phyloP scores from a whole-genome alignment of 2,797 vertebrate species.

The Crenuchus spilurus region DNA sequence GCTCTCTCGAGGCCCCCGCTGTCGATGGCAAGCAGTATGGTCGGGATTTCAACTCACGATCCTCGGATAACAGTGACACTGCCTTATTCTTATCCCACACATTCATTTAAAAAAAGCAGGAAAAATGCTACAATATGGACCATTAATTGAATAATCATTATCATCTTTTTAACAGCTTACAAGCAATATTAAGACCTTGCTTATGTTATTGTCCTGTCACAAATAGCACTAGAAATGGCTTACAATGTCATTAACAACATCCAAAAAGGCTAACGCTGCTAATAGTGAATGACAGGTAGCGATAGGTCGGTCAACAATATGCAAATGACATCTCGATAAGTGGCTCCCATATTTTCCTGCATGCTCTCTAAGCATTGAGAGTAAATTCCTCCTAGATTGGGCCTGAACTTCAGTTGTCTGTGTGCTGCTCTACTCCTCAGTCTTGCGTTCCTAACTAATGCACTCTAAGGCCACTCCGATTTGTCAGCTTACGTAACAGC shows the following conservation, averaged over 20 bases:
- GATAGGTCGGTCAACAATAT: constrained; percentile 4
- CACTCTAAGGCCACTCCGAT: background rate
- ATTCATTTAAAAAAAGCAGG: no score
- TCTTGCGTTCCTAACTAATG: background rate
- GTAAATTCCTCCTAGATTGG: constrained; percentile 1
- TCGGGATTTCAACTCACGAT: no score
- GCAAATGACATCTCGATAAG: background rate
- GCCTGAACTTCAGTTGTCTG: background rate
- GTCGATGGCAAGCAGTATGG: no score
- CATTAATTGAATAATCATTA: no score
- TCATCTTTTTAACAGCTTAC: no score
- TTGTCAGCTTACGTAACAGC: constrained; percentile 2
- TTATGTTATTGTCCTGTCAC: background rate
- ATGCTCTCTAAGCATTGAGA: background rate
- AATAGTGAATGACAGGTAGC: background rate
- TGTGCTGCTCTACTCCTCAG: background rate
- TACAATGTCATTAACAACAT: background rate
- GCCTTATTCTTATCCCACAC: no score
- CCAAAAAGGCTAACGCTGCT: background rate
- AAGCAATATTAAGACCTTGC: no score
- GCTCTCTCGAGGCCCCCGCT: no score
- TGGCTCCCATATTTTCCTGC: background rate
- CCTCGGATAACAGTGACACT: no score
- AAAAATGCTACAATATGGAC: no score
- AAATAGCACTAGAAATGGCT: background rate